These are phyloP conservation scores for Heliconius congener DNA, from an alignment of 1,140 invertebrate genomes.

Conservation along the genomic window DNA sequence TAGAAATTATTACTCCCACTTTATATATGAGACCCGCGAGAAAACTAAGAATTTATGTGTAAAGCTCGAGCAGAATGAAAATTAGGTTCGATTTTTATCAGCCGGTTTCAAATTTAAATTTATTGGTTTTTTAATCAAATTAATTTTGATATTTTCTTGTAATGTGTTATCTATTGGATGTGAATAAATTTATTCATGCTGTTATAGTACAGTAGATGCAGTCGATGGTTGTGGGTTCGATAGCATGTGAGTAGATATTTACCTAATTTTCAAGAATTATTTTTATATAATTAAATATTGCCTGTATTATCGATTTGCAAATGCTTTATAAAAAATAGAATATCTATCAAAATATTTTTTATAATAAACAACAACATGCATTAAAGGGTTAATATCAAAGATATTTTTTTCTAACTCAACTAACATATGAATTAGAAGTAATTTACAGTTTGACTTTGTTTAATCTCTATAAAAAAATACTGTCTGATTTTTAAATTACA, in stretches of 20 bases:
- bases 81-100: constrained; percentile 4
- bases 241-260: not conserved
- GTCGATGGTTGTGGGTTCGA: not conserved
- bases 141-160: not conserved
- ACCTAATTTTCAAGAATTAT: too few species aligned
- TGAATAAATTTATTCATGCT: not conserved
- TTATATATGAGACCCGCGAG: not conserved
- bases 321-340: too few species aligned
- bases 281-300: too few species aligned
- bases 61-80: constrained; percentile 1
- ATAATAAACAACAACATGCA: too few species aligned
- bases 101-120: constrained; percentile 3
- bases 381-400: too few species aligned
- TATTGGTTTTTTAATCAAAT: constrained; percentile 7
- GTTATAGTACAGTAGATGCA: not conserved
- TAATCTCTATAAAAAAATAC: too few species aligned
- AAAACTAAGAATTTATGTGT: constrained; percentile 13
- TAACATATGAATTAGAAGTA: too few species aligned
- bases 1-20: constrained; percentile 37
- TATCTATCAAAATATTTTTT: too few species aligned
- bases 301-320: too few species aligned
- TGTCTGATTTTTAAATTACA: too few species aligned
- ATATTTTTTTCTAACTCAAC: too few species aligned
- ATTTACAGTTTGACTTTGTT: too few species aligned
- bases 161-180: not conserved